Percentiles rank a stretch among this genome's conserved stretches.
Evolutionary conservation across 2,113 vertebrate genomes (phyloP).

Genomic region (Ornithorhynchus anatinus): DNA sequence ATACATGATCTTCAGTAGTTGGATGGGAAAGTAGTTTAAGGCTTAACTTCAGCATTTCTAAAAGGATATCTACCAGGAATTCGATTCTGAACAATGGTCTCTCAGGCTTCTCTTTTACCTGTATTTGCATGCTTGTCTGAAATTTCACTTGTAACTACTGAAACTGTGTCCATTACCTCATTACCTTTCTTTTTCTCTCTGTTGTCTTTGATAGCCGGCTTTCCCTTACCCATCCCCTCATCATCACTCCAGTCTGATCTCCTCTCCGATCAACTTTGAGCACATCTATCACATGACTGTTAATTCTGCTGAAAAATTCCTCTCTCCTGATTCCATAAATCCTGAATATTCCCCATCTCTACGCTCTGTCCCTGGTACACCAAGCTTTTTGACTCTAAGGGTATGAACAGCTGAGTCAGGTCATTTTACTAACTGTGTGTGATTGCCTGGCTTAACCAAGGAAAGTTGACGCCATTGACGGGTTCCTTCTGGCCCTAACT

Average conservation of each 20-base stretch:
- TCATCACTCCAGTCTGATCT: conserved; percentile 80
- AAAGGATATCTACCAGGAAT: conserved; percentile 49
- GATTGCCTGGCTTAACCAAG: conserved; percentile 60
- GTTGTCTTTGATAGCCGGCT: conserved; percentile 76
- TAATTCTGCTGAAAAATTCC: conserved; percentile 86
- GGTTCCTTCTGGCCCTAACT: conserved; percentile 16
- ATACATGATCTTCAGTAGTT: background rate
- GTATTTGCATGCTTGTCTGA: conserved; percentile 30
- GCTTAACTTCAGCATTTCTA: conserved; percentile 5
- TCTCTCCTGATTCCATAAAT: conserved; percentile 79
- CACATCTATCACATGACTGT: conserved; percentile 91
- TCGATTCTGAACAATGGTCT: background rate
- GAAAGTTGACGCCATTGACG: background rate
- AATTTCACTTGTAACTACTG: conserved; percentile 28
- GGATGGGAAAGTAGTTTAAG: background rate
- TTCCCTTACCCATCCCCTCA: conserved; percentile 77
- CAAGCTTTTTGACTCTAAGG: conserved; percentile 78
- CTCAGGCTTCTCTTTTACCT: conserved; percentile 19
- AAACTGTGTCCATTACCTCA: conserved; percentile 48
- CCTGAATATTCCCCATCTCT: conserved; percentile 77
- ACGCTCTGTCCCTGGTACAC: conserved; percentile 73
- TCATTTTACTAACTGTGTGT: conserved; percentile 63
- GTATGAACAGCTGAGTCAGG: conserved; percentile 73
- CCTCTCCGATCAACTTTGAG: conserved; percentile 87
- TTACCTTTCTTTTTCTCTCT: conserved; percentile 58